Percentiles rank a stretch among this genome's conserved stretches.
These are phyloP conservation scores for Chionis minor DNA, from an alignment of 2,113 vertebrate species.

Conservation along the genomic window DNA sequence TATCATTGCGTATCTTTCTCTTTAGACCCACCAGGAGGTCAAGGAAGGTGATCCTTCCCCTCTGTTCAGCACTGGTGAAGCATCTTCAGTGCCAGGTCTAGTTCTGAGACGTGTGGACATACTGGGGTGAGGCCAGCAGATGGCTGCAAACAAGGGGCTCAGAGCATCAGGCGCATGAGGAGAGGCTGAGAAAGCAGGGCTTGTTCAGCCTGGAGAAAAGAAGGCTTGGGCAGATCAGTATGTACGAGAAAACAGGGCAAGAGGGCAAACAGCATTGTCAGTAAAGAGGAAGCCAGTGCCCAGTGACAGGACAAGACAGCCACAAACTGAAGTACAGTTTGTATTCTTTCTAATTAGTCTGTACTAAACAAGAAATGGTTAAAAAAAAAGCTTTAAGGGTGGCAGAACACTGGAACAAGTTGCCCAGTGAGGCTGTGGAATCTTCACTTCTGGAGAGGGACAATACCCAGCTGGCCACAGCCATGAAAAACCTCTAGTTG, in stretches of 20 bases:
- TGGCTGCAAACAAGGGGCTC: background rate
- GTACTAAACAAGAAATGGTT: background rate
- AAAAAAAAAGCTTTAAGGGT: background rate
- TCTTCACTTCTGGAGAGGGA: background rate
- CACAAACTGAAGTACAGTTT: background rate
- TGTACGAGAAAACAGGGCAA: background rate
- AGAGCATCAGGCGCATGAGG: background rate
- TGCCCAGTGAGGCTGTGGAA: background rate
- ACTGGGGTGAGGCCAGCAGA: background rate
- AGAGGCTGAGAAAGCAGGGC: background rate
- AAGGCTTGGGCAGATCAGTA: accelerated
- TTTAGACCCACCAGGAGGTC: background rate
- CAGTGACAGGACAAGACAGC: background rate
- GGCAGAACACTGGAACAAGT: background rate
- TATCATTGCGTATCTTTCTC: background rate
- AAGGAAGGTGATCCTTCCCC: background rate
- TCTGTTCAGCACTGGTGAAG: background rate
- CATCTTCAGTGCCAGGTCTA: background rate
- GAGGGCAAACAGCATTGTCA: accelerated
- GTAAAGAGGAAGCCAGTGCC: background rate
- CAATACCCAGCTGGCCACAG: background rate
- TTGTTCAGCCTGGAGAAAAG: background rate
- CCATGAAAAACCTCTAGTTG: background rate
- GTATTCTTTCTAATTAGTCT: background rate
- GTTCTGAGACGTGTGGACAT: background rate